Evolutionary conservation across 2,888 invertebrate genomes (phyloP), one percentile per base, ranked within the genome.

Genomic region (Augochlorella aurata): DNA sequence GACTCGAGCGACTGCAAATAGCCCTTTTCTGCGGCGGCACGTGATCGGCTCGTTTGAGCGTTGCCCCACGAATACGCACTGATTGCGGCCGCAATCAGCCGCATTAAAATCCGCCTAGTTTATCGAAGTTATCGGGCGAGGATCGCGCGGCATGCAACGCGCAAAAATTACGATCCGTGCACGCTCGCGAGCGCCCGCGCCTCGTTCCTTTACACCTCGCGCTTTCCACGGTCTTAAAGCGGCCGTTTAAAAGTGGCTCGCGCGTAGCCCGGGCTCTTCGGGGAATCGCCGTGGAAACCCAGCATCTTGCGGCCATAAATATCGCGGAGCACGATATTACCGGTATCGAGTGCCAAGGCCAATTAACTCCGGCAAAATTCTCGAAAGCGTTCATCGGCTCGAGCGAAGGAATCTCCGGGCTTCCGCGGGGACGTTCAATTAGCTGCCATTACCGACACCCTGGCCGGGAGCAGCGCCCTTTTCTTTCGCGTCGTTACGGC

Each of bases 11-110:
- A 74, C 38, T 68, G 63, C 72, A 74, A 78, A 82, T 63, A 73
- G 66, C 68, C 24, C 44, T 74, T 65, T 74, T 67, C 54, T 67
- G 65, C 70, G 29, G 38, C 38, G n/a, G 72, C 85, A 84, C 85
- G 85, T 74, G 71, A 85, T 84, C 73, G 81, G 77, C 79, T 79
- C 85, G 81, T 84, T 85, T 77, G 72, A 74, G 61, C 38, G 18
- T 9, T 21, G 44, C 65, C 50, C 58, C 65, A 74, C 24, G 38
- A 38, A 9, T 63, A 63, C 81, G 83, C 81, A 78, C 66, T 81
- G 84, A 84, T 84, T 77, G 85, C 84, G 9, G 16, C 10, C 21
- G 84, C 79, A 82, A 82, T 85, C 85, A 83, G 52, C 54, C 21
- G 81, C 67, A 73, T 79, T 75, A 80, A 74, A 83, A 79, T 76